These are phyloP conservation scores for Orientallactaga sibirica DNA, from an alignment of 2,797 vertebrate genomes.

Conservation along the genomic window DNA sequence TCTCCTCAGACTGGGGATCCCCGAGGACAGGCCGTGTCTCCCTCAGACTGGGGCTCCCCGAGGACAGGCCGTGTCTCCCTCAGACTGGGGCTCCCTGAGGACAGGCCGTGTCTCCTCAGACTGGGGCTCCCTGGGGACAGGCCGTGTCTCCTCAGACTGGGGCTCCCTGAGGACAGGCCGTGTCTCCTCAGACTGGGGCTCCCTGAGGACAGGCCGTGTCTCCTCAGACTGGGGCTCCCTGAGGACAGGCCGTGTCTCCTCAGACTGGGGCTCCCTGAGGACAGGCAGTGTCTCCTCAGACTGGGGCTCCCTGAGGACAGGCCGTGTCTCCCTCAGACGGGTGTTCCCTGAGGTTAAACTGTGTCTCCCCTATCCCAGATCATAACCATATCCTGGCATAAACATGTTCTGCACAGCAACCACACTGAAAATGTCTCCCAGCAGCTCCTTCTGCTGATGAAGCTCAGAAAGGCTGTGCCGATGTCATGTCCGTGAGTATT, in stretches of 20 bases:
- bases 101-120: no score
- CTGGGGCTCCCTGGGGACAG: no score
- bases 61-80: no score
- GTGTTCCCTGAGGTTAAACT: background rate
- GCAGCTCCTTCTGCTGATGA: background rate
- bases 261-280: background rate
- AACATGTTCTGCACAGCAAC: rapidly evolving
- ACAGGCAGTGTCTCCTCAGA: background rate
- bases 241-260: background rate
- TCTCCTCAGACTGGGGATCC: no score
- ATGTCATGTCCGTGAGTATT: background rate
- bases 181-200: background rate
- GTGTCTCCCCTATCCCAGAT: background rate
- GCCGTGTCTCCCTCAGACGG: background rate
- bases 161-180: background rate
- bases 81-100: no score
- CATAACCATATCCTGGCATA: background rate
- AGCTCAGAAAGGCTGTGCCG: conserved; percentile 7
- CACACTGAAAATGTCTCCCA: background rate
- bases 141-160: background rate
- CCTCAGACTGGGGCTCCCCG: no score
- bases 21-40: no score
- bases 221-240: background rate
- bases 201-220: no score
- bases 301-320: background rate